Percentiles rank a stretch among this genome's conserved stretches.
These are phyloP conservation scores for Poecile atricapillus DNA, from an alignment of 2,113 vertebrate species.

Conservation along the genomic window DNA sequence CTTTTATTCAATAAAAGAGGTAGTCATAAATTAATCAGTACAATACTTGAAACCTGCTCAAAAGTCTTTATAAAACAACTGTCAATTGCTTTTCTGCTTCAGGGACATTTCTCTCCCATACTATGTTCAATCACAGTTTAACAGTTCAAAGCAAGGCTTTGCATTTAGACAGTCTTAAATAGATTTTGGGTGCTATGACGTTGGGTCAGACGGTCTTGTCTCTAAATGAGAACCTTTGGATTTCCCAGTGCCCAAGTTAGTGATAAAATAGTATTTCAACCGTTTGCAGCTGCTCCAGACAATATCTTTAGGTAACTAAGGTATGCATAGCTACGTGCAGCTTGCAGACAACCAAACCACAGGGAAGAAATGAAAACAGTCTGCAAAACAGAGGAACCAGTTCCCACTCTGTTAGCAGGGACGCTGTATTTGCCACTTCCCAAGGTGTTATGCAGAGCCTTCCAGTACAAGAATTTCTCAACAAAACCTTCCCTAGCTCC, in stretches of 20 bases:
- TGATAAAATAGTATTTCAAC: background rate
- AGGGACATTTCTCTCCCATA: background rate
- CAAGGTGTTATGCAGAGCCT: background rate
- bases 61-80: background rate
- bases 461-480: background rate
- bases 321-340: background rate
- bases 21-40: background rate
- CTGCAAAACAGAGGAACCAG: background rate
- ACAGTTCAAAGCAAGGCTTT: background rate
- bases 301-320: background rate
- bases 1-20: background rate
- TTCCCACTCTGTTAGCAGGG: background rate
- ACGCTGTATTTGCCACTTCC: background rate
- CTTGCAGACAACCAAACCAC: background rate
- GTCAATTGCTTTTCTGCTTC: background rate
- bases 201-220: background rate
- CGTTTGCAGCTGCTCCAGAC: background rate
- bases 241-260: background rate
- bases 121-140: background rate
- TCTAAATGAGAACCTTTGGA: background rate
- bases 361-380: background rate
- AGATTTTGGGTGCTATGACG: fast-evolving
- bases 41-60: background rate
- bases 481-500: background rate
- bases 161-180: background rate